These are phyloP conservation scores for Cassiopea andromeda DNA, from an alignment of 30 jellyfish, hydroid and myxozoan genomes.

Conservation along the genomic window DNA sequence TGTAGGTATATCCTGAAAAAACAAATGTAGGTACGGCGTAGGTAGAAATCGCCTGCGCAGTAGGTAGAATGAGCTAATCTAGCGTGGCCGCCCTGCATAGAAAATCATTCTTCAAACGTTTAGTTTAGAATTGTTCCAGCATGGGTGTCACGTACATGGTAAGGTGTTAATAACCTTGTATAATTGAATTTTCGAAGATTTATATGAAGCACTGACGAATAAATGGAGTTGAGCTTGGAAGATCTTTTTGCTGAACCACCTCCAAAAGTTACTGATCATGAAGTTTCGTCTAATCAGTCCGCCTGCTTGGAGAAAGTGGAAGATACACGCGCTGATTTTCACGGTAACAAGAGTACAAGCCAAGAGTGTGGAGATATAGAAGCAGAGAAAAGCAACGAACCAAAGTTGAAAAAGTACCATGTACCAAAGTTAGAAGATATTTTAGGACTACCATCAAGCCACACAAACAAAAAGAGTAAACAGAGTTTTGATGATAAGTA, in stretches of 20 bases:
- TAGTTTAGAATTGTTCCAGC: no score
- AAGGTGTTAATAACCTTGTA: no score
- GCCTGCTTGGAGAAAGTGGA: not conserved
- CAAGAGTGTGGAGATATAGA: not conserved
- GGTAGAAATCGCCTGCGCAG: no score
- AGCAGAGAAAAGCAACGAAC: not conserved
- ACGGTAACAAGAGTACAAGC: not conserved
- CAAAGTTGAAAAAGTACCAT: not conserved
- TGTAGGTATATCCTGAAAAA: no score
- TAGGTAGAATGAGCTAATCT: no score
- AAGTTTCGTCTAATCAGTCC: not conserved
- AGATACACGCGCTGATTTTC: not conserved
- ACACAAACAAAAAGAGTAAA: not conserved
- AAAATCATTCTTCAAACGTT: no score
- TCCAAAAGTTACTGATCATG: slow-evolving; percentile 47
- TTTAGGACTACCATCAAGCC: not conserved
- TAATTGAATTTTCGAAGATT: no score
- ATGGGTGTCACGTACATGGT: no score
- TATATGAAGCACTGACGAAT: no score
- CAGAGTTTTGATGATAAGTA: not conserved
- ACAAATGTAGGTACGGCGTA: no score
- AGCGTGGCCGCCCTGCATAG: no score
- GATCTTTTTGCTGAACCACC: slow-evolving; percentile 73
- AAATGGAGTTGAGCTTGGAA: slow-evolving; percentile 52
- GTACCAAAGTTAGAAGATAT: not conserved